Evolutionary conservation across 2,888 invertebrate species (phyloP).

Genomic region (Scaptodrosophila latifasciaeformis): DNA sequence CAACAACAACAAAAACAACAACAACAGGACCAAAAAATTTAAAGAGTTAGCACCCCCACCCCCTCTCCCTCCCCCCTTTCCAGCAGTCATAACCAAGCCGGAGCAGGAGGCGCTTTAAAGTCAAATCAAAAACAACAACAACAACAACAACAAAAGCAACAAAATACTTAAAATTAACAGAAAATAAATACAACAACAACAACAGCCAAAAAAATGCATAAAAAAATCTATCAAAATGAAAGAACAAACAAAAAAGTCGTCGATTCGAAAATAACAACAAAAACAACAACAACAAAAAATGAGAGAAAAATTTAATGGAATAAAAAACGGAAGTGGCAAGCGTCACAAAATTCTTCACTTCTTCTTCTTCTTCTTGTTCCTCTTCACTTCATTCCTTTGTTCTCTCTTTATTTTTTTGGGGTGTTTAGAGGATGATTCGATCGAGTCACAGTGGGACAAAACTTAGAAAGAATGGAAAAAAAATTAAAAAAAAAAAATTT

Average conservation of each 20-base stretch:
- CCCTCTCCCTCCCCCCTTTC: too few relatives aligned
- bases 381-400: too few relatives aligned
- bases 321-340: slow-evolving; percentile 42
- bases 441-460: neutral
- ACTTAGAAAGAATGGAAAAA: too few relatives aligned
- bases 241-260: slow-evolving; percentile 24
- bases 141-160: slow-evolving; percentile 16
- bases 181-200: too few relatives aligned
- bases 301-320: slow-evolving; percentile 19
- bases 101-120: slow-evolving; percentile 22
- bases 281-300: slow-evolving; percentile 19
- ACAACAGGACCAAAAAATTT: too few relatives aligned
- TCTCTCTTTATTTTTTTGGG: neutral
- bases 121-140: slow-evolving; percentile 15
- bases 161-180: neutral
- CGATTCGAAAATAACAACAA: slow-evolving; percentile 23
- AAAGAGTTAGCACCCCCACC: too few relatives aligned
- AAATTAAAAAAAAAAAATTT: too few relatives aligned
- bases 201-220: slow-evolving; percentile 26
- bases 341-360: slow-evolving; percentile 22
- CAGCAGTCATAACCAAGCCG: too few relatives aligned
- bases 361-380: too few relatives aligned
- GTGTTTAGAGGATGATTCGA: neutral
- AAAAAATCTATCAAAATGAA: slow-evolving; percentile 35
- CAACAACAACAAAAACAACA: slow-evolving; percentile 38